These are phyloP conservation scores for Drosophila phalerata DNA, from an alignment of 2,888 invertebrate species.

Conservation along the genomic window DNA sequence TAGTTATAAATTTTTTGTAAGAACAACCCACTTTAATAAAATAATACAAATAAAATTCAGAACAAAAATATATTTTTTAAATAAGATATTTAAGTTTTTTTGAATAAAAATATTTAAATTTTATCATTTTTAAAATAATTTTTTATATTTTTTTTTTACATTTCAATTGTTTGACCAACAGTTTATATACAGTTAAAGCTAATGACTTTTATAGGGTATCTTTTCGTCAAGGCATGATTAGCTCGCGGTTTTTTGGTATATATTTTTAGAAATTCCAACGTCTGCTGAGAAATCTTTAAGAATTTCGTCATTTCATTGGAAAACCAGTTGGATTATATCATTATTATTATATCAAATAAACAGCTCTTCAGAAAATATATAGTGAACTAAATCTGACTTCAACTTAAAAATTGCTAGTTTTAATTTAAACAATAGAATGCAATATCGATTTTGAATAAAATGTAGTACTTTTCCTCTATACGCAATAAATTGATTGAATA, in stretches of 20 bases:
- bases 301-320: slow-evolving; percentile 9
- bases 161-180: neutral
- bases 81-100: too few species aligned
- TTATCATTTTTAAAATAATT: too few species aligned
- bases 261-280: slow-evolving; percentile 17
- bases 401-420: neutral
- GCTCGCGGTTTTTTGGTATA: slow-evolving; percentile 1
- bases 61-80: too few species aligned
- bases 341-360: neutral
- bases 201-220: neutral
- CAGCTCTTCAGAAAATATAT: neutral
- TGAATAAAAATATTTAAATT: too few species aligned
- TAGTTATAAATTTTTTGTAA: too few species aligned
- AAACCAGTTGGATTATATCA: slow-evolving; percentile 10
- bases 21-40: too few species aligned
- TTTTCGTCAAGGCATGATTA: neutral
- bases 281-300: neutral
- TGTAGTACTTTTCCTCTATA: slow-evolving; percentile 24
- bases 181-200: neutral
- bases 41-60: too few species aligned
- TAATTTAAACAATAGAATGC: neutral
- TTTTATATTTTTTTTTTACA: neutral
- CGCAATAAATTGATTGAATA: slow-evolving; percentile 29
- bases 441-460: slow-evolving; percentile 4
- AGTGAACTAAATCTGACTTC: neutral